Conservation (phyloP, 2,888 invertebrate genomes). For the Trichogramma evanescens region DNA sequence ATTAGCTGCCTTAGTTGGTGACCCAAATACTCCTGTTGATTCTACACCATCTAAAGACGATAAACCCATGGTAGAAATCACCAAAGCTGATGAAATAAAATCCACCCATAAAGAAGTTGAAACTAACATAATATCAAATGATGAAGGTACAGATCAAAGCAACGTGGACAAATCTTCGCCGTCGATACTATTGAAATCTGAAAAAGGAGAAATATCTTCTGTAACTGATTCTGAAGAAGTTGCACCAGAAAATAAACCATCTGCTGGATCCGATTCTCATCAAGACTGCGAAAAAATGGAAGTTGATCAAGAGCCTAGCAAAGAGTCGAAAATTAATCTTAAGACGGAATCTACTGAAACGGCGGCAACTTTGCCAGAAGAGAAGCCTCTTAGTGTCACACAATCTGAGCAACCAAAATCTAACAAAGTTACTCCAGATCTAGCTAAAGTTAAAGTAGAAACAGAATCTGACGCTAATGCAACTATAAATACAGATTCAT, state of each 20-base stretch:
- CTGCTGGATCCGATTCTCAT: neutral
- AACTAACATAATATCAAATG: slow-evolving; percentile 14
- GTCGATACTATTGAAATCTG: neutral
- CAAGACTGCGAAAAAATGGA: slow-evolving; percentile 16
- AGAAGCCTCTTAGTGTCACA: slow-evolving; percentile 8
- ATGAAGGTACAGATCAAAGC: slow-evolving; percentile 32
- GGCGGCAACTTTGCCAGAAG: slow-evolving; percentile 1
- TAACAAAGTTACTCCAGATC: neutral
- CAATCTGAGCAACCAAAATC: neutral
- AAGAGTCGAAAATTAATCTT: neutral
- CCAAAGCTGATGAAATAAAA: slow-evolving; percentile 15
- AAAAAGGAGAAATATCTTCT: neutral
- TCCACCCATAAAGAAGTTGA: slow-evolving; percentile 17
- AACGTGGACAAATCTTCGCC: slow-evolving; percentile 5
- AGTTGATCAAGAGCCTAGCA: slow-evolving; percentile 4
- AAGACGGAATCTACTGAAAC: neutral
- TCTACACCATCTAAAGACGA: slow-evolving; percentile 3
- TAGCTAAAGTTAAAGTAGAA: neutral
- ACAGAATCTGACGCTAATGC: no score
- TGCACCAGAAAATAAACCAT: neutral
- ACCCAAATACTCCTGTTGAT: slow-evolving; percentile 7
- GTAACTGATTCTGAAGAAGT: neutral
- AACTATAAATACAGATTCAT: no score
- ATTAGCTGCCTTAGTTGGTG: neutral
- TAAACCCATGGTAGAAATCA: slow-evolving; percentile 18